Evolutionary conservation across 2,113 vertebrate species (phyloP), one percentile per base, ranked within the genome.

Genomic region (Hydropotes inermis): DNA sequence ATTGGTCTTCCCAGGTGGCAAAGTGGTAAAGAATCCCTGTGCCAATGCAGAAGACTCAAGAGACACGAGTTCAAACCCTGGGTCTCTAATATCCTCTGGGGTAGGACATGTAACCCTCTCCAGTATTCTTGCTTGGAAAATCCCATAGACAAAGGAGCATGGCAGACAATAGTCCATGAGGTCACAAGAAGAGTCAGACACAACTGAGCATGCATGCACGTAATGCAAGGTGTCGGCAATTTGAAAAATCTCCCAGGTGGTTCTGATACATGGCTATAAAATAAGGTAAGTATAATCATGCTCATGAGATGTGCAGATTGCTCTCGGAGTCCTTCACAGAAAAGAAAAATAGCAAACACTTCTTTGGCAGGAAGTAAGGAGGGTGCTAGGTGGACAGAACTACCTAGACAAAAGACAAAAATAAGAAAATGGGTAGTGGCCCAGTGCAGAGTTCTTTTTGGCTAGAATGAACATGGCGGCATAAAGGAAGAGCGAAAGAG

Each of bases 141-240:
- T 43, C 23, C 21, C 70, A 39, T 7, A 23, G 70, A 43, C 36
- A 76, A 27, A 76, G 36, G 70, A 43, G 70, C 12, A 21, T 14
- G 25, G 70, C 36, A 14, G 36, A 6, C 21, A 27, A 9, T 7
- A 76, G 70, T 76, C 36, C 70, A 43, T 14, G 23, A 36, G 70
- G 12, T 43, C 12, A 27, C 70, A 76, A 3, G 25, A 27, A 7
- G 36, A 76, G 70, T 43, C 1, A 1, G 70, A 43, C 70, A 7
- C 23, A 43, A 14, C 70, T 3, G 6, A 76, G 23, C 12, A 14
- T 14, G 70, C 36, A 14, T 0, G 1, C 70, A 76, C 0, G 0
- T 14, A 76, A 76, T 7, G 6, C 70, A 83, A 92, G 33, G 13
- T 17, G 57, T 82, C 7, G 7, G n/a, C 15, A 25, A 10, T 43